phyloP scores from a whole-genome alignment of 2,888 invertebrate species.

The Stenotaenia linearis region DNA sequence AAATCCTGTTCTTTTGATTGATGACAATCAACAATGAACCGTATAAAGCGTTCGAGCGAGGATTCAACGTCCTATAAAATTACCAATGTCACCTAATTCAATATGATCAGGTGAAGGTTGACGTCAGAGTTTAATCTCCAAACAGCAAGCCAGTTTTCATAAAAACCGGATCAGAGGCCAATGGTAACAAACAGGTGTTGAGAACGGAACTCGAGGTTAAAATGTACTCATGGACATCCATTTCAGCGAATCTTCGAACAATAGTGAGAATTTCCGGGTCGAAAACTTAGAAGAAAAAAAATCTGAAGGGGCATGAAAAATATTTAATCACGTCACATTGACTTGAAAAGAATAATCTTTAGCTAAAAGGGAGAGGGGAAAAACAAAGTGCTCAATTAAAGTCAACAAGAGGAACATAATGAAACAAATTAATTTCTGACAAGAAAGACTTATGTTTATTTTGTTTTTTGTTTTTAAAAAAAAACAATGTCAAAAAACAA shows the following conservation, averaged over 20 bases:
- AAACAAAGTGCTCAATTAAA: background rate
- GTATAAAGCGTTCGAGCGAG: background rate
- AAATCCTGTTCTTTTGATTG: background rate
- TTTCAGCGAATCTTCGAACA: background rate
- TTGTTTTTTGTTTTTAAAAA: background rate
- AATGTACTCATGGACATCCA: background rate
- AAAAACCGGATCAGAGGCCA: slow-evolving; percentile 13
- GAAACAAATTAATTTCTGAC: too few species aligned
- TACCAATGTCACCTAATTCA: background rate
- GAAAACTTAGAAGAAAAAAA: background rate
- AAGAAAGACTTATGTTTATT: background rate
- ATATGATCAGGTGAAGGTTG: background rate
- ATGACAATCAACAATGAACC: background rate
- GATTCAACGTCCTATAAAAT: background rate
- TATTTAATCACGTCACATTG: background rate
- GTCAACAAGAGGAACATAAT: background rate
- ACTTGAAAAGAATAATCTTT: background rate
- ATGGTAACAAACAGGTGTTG: slow-evolving; percentile 17
- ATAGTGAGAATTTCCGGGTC: slow-evolving; percentile 10
- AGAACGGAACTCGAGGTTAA: background rate
- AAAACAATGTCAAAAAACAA: background rate
- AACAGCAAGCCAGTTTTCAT: background rate
- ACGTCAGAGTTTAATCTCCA: slow-evolving; percentile 2
- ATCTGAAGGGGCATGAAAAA: background rate
- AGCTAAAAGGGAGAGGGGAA: background rate